Conservation (phyloP, 2,113 vertebrate species). For the Lagopus leucura region DNA sequence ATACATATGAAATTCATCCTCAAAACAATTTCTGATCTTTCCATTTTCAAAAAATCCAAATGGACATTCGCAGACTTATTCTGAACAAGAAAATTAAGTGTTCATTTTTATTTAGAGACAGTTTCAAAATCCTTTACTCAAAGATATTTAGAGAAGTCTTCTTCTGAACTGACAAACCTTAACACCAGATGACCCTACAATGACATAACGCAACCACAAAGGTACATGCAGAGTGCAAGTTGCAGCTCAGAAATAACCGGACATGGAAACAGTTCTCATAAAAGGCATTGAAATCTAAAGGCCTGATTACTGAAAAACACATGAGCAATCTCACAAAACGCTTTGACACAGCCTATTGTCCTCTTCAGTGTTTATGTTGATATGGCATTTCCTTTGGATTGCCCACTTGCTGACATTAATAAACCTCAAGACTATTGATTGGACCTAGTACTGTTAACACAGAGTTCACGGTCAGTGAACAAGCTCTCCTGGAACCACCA, state of each 20-base stretch:
- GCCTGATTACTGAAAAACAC: background rate
- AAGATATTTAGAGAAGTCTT: background rate
- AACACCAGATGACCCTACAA: background rate
- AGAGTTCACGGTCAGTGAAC: background rate
- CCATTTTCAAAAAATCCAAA: background rate
- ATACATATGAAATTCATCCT: background rate
- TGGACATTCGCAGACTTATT: background rate
- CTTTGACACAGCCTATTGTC: background rate
- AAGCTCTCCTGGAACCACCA: accelerated
- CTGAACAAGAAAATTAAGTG: background rate
- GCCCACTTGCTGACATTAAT: background rate
- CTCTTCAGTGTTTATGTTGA: background rate
- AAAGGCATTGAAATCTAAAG: background rate
- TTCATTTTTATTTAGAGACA: background rate
- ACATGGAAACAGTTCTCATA: background rate
- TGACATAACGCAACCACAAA: background rate
- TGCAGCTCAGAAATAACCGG: background rate
- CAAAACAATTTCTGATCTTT: background rate
- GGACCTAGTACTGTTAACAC: background rate
- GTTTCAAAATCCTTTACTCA: background rate
- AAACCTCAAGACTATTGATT: background rate
- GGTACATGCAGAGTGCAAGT: background rate
- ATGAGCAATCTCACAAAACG: background rate
- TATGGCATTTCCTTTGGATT: background rate
- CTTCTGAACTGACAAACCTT: background rate